Evolutionary conservation across 2,888 invertebrate species (phyloP).

Genomic region (Bhutanitis thaidina): DNA sequence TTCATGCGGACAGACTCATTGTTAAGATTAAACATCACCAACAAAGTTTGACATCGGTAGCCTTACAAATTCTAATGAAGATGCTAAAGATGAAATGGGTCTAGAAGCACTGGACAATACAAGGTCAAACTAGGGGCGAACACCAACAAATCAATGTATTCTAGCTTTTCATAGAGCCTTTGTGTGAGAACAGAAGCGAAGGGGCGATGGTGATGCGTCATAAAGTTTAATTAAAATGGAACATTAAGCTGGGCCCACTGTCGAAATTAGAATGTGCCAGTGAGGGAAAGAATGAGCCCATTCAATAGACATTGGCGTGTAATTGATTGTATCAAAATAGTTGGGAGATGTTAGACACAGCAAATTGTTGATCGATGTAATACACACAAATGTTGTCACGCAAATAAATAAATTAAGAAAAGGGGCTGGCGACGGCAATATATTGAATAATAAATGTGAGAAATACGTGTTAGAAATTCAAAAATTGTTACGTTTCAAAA

Average conservation of each 20-base stretch:
- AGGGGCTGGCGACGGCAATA: constrained; percentile 1
- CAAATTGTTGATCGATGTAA: constrained; percentile 36
- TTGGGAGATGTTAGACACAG: constrained; percentile 40
- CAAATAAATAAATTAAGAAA: constrained; percentile 28
- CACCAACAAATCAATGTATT: constrained; percentile 64
- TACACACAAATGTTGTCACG: constrained; percentile 48
- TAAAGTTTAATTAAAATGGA: constrained; percentile 75
- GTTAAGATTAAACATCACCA: constrained; percentile 37
- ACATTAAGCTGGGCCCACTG: constrained; percentile 56
- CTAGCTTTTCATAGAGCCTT: constrained; percentile 43
- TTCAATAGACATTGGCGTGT: constrained; percentile 57
- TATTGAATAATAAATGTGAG: too few relatives aligned
- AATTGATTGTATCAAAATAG: constrained; percentile 52
- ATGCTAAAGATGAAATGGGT: constrained; percentile 32
- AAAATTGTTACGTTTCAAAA: too few relatives aligned
- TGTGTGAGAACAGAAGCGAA: constrained; percentile 40
- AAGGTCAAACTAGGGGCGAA: constrained; percentile 57
- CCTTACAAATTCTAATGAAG: constrained; percentile 22
- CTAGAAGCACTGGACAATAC: constrained; percentile 39
- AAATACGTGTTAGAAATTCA: too few relatives aligned
- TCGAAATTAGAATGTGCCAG: constrained; percentile 34
- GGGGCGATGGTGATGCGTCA: constrained; percentile 64
- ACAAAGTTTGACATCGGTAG: constrained; percentile 30
- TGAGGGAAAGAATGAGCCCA: constrained; percentile 21
- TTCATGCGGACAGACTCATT: constrained; percentile 61